phyloP scores from a whole-genome alignment of 2,113 vertebrate genomes.

The Rhabdornis inornatus region DNA sequence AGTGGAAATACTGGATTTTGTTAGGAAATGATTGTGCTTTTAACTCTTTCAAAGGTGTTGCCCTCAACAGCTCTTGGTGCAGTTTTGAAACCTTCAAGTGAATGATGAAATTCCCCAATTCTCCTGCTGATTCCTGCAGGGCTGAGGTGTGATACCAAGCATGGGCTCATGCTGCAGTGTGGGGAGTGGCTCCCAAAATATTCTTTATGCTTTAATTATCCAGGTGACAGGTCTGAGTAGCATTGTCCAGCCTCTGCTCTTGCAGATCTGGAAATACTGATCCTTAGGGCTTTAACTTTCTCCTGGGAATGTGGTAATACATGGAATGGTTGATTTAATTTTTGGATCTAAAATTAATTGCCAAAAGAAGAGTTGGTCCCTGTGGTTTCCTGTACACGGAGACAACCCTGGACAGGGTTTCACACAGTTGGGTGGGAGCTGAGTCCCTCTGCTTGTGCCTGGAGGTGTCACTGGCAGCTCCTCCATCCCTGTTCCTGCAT shows the following conservation, averaged over 20 bases:
- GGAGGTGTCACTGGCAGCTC: background rate
- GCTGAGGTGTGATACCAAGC: accelerated
- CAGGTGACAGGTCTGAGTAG: background rate
- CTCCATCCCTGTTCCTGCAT: background rate
- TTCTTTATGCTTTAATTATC: background rate
- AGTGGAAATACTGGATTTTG: background rate
- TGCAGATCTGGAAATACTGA: background rate
- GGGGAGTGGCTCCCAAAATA: background rate
- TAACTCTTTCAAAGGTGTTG: background rate
- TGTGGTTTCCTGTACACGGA: accelerated
- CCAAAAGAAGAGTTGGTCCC: background rate
- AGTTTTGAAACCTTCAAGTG: background rate
- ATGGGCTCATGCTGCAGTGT: background rate
- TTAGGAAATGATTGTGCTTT: background rate
- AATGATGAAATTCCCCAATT: background rate
- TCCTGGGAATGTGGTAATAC: background rate
- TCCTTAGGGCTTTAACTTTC: background rate
- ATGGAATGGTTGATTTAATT: background rate
- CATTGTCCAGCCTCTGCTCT: background rate
- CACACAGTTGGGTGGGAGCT: background rate
- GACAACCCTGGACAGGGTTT: background rate
- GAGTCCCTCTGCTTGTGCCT: background rate
- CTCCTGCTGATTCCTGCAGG: background rate
- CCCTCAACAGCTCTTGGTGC: background rate
- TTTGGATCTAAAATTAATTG: background rate